phyloP scores from a whole-genome alignment of 1,140 invertebrate genomes.

The Megalopta genalis region DNA sequence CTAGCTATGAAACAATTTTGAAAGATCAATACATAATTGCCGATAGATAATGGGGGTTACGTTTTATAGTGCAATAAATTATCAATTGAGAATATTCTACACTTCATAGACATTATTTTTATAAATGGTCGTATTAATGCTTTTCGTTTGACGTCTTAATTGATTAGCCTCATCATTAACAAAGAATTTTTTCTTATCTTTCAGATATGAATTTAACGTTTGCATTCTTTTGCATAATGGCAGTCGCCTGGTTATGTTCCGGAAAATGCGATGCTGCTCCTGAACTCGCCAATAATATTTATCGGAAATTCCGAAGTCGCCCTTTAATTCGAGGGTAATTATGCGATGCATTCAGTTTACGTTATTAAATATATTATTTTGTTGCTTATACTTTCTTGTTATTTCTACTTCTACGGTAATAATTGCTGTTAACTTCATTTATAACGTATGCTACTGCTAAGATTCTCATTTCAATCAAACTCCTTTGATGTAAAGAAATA shows the following conservation, averaged over 20 bases:
- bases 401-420: background rate
- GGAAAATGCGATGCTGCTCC: conserved; percentile 52
- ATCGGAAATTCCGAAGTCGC: conserved; percentile 51
- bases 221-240: conserved; percentile 39
- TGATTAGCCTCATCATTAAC: background rate
- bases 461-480: too few species aligned
- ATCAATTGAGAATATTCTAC: too few species aligned
- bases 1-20: too few species aligned
- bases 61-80: too few species aligned
- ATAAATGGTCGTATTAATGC: too few species aligned
- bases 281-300: conserved; percentile 40
- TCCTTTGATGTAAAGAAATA: too few species aligned
- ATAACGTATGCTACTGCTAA: too few species aligned
- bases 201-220: conserved; percentile 55
- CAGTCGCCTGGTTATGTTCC: conserved; percentile 46
- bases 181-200: background rate
- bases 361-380: background rate
- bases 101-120: too few species aligned
- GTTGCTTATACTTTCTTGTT: background rate
- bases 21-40: too few species aligned
- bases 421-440: too few species aligned
- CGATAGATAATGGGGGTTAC: too few species aligned
- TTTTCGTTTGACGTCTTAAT: background rate
- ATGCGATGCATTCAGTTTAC: background rate
- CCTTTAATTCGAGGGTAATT: conserved; percentile 54